These are phyloP conservation scores for Mastomys coucha DNA, from an alignment of 2,113 vertebrate genomes.

Conservation along the genomic window DNA sequence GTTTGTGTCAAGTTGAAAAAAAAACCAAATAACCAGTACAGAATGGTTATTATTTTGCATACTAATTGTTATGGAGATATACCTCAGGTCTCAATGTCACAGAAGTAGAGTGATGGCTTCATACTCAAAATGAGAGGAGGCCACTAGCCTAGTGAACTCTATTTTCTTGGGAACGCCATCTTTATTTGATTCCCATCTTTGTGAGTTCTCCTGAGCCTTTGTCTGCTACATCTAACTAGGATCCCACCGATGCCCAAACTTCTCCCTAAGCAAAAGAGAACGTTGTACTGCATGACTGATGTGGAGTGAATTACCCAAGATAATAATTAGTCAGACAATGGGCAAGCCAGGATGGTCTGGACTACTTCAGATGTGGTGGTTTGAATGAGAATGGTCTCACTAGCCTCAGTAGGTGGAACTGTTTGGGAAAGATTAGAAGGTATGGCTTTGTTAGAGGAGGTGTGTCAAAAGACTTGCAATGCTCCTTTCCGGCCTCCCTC, in stretches of 20 bases:
- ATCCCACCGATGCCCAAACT: not conserved
- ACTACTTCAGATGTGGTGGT: not conserved
- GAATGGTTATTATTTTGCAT: constrained; percentile 1
- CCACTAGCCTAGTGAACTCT: not conserved
- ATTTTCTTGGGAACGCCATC: not conserved
- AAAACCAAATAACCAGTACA: not conserved
- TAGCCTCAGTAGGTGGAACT: not conserved
- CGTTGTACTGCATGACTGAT: not conserved
- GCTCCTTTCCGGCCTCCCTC: too few species aligned
- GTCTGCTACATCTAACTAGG: not conserved
- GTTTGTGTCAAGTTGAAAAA: not conserved
- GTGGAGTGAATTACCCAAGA: not conserved
- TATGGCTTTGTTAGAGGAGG: not conserved
- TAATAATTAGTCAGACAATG: not conserved
- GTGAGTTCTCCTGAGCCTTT: not conserved
- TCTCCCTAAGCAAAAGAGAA: not conserved
- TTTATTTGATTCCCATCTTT: not conserved
- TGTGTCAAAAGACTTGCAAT: not conserved
- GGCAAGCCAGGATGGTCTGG: not conserved
- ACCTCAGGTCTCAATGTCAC: not conserved
- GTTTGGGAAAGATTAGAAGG: not conserved
- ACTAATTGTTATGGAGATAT: not conserved
- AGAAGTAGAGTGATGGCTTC: not conserved
- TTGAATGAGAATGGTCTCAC: not conserved
- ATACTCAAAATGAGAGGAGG: not conserved